Conservation (phyloP, 1,140 invertebrate species). For the Drosophila obscura region DNA sequence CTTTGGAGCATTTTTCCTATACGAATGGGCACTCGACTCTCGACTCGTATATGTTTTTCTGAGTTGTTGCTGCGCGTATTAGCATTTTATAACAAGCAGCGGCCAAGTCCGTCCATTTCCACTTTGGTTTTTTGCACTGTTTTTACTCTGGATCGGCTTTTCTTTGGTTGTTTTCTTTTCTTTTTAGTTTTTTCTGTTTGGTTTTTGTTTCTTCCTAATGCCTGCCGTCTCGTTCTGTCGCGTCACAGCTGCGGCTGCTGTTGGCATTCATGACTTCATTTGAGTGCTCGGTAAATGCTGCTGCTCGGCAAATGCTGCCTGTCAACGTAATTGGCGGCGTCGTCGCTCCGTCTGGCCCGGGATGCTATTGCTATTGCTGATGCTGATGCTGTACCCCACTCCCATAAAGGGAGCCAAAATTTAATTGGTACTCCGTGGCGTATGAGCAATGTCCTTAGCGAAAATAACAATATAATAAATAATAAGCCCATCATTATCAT, state of each 20-base stretch:
- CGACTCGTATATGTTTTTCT: conserved; percentile 19
- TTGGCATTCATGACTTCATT: conserved; percentile 70
- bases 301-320: conserved; percentile 69
- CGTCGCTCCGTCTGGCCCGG: conserved; percentile 55
- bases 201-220: conserved; percentile 2
- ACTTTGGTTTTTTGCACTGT: conserved; percentile 49
- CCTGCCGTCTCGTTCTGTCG: conserved; percentile 59
- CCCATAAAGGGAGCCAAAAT: conserved; percentile 29
- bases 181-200: background rate
- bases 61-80: conserved; percentile 76
- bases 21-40: conserved; percentile 7
- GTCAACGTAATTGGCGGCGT: conserved; percentile 68
- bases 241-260: conserved; percentile 48
- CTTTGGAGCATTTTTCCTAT: conserved; percentile 71
- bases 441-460: conserved; percentile 61
- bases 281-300: conserved; percentile 49
- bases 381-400: conserved; percentile 4
- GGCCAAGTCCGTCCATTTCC: conserved; percentile 56
- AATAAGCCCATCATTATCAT: conserved; percentile 76
- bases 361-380: background rate
- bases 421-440: conserved; percentile 75
- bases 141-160: conserved; percentile 9
- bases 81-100: conserved; percentile 82
- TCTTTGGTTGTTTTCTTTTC: conserved; percentile 1
- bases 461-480: conserved; percentile 67